phyloP scores from a whole-genome alignment of 2,797 vertebrate species.

The Borostomias antarcticus region DNA sequence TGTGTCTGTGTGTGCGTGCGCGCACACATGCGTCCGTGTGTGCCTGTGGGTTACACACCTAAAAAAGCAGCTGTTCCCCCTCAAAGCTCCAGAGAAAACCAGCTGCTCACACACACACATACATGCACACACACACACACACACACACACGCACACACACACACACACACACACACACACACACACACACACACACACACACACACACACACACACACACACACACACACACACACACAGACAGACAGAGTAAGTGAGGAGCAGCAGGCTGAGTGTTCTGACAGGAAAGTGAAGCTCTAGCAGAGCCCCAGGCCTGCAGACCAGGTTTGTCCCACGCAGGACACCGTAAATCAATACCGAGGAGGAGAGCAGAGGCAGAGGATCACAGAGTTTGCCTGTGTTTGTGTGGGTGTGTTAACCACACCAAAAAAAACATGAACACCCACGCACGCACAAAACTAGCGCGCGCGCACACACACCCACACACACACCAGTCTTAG shows the following conservation, averaged over 20 bases:
- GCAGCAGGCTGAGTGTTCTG: too few relatives aligned
- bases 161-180: background rate
- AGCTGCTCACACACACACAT: background rate
- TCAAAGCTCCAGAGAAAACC: constrained; percentile 2
- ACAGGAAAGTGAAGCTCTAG: too few relatives aligned
- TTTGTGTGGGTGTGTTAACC: too few relatives aligned
- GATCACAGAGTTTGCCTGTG: too few relatives aligned
- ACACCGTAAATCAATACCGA: background rate
- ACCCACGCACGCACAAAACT: too few relatives aligned
- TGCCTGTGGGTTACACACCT: background rate
- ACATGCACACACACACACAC: constrained; percentile 4
- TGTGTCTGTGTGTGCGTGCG: constrained; percentile 7
- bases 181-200: background rate
- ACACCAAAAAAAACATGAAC: too few relatives aligned
- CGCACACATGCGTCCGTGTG: background rate
- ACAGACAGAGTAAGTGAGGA: background rate
- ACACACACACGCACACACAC: too few relatives aligned
- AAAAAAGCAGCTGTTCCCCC: constrained; percentile 2
- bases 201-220: background rate
- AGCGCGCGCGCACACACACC: too few relatives aligned
- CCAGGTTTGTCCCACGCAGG: constrained; percentile 2
- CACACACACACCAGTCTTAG: too few relatives aligned
- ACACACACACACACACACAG: background rate
- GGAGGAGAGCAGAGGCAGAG: too few relatives aligned
- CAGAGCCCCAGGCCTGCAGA: background rate